Evolutionary conservation across 2,888 invertebrate genomes (phyloP).

Genomic region (Ctenicera cuprea): DNA sequence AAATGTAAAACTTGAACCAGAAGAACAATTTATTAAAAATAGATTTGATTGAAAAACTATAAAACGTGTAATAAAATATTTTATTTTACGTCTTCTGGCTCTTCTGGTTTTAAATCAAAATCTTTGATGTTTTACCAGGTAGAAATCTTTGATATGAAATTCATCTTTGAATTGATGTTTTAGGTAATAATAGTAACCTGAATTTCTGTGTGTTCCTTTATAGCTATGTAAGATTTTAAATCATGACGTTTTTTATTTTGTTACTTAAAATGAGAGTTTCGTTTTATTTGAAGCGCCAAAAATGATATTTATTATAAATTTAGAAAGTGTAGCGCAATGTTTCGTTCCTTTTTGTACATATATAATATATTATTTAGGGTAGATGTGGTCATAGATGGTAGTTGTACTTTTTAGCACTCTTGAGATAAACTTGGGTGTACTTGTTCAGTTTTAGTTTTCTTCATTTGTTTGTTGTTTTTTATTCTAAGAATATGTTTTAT

Average conservation of each 20-base stretch:
- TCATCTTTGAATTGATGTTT: background rate
- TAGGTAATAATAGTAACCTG: background rate
- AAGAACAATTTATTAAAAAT: no score
- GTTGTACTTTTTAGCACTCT: conserved; percentile 55
- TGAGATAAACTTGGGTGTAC: conserved; percentile 54
- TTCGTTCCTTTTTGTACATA: conserved; percentile 73
- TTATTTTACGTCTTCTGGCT: no score
- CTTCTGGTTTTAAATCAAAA: no score
- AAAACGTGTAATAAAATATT: no score
- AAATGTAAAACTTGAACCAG: no score
- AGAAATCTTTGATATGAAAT: background rate
- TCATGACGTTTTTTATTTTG: conserved; percentile 68
- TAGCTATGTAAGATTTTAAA: conserved; percentile 57
- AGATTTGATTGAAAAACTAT: no score
- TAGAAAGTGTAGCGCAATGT: conserved; percentile 69
- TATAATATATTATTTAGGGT: conserved; percentile 60
- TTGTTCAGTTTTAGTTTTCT: conserved; percentile 58
- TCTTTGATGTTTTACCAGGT: no score
- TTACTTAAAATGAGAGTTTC: conserved; percentile 72
- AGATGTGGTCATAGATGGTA: conserved; percentile 45
- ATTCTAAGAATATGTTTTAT: conserved; percentile 62
- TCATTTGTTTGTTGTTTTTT: conserved; percentile 67
- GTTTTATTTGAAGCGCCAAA: conserved; percentile 72
- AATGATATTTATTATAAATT: conserved; percentile 69
- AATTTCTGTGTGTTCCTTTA: conserved; percentile 36